A percentile compares a stretch with the other conserved stretches of the same genome.
phyloP scores from a whole-genome alignment of 2,888 invertebrate species.

The Hoplodrina ambigua region DNA sequence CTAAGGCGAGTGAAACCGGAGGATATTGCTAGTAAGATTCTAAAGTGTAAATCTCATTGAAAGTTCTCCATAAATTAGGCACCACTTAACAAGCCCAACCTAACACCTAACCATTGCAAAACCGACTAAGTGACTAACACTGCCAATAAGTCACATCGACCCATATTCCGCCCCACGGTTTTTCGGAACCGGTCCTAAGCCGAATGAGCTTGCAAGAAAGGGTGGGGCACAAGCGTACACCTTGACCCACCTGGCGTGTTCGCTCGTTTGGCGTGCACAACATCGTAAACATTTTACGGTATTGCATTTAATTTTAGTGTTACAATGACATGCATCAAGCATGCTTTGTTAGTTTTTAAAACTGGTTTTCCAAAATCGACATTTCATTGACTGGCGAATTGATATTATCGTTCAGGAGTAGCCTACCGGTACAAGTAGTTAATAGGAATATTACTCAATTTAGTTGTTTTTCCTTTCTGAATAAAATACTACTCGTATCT shows the following conservation, averaged over 20 bases:
- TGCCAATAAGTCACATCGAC: constrained; percentile 21
- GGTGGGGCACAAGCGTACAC: constrained; percentile 61
- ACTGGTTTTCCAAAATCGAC: neutral
- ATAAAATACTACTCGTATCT: too few species aligned
- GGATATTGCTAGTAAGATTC: neutral
- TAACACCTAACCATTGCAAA: neutral
- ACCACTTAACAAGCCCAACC: constrained; percentile 14
- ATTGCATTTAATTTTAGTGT: constrained; percentile 57
- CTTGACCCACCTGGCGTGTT: constrained; percentile 69
- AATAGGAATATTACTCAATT: too few species aligned
- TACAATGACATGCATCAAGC: constrained; percentile 26
- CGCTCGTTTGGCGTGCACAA: constrained; percentile 60
- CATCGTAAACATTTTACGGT: constrained; percentile 53
- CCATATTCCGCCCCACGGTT: constrained; percentile 43
- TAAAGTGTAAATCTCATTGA: neutral
- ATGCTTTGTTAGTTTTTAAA: constrained; percentile 5
- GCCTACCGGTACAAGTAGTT: too few species aligned
- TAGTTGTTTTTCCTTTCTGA: too few species aligned
- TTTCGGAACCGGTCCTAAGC: constrained; percentile 52
- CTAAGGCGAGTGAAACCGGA: too few species aligned
- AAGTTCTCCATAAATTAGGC: neutral
- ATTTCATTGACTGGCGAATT: neutral
- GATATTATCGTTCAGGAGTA: too few species aligned
- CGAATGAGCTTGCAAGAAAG: constrained; percentile 61
- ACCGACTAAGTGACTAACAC: neutral